Base-by-base conservation (phyloP, 2,888 invertebrate genomes). In the Lamellibrachia satsuma region DNA sequence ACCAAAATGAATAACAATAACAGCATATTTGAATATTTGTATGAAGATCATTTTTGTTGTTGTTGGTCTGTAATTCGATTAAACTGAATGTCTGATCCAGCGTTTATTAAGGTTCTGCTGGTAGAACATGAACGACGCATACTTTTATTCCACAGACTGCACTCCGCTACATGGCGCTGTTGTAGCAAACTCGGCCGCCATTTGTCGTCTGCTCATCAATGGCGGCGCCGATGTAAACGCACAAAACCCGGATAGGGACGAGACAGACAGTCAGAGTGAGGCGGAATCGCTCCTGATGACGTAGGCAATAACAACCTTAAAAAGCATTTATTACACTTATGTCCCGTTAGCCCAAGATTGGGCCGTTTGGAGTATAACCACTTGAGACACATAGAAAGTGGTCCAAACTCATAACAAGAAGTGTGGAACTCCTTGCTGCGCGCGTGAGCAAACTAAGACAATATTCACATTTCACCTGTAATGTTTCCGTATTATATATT, bases 181-280 rank as follows among this genome's bases (percentile, higher is more conserved):
- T 15, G 92, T 95, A n/a, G 94, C 94, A 91, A 95, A 95, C 93
- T 93, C 94, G 52, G 94, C 94, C 0, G 92, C 91, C 27, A 91
- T 93, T 75, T 93, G 93, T 91, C 92, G 92, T 15, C 27, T 92
- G 51, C 91, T 93, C 51, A 91, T 96, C 57, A 94, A 94, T 90
- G 95, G 95, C 8, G 95, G 96, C n/a, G 96, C 95, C 11, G 95
- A 96, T 92, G 95, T 96, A n/a, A 96, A 96, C 93, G 94, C 95
- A 75, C 92, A 92, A 95, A 27, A 93, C 94, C n/a, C 93, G 95
- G 15, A 22, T 15, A 6, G 15, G 75, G 75, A 75, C 75, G 22
- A 22, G 95, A 95, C 1, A 93, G 93, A n/a, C 93, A 94, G 6
- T 91, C 91, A 91, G 22, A 91, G 52, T n/a, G 52, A 90, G 4